These are phyloP conservation scores for Alsophila aescularia DNA, from an alignment of 2,888 invertebrate species.

Conservation along the genomic window DNA sequence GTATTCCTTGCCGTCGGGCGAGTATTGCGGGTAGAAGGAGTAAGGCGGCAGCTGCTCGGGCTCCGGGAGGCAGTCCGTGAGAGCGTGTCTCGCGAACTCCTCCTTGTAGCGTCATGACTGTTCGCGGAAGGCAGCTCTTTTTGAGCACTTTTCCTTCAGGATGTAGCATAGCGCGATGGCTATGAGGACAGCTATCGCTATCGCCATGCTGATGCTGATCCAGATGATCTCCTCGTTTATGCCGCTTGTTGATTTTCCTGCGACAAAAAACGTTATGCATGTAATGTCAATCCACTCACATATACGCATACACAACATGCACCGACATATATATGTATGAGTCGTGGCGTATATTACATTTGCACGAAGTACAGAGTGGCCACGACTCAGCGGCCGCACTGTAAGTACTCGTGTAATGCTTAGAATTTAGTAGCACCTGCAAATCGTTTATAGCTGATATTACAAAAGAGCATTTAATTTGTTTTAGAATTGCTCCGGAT, in stretches of 20 bases:
- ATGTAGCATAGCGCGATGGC: constrained; percentile 93
- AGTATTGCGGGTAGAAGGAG: constrained; percentile 76
- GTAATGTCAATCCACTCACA: neutral
- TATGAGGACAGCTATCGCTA: constrained; percentile 91
- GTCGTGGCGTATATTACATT: too few relatives aligned
- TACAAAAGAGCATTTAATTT: constrained; percentile 3
- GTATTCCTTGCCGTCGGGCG: constrained; percentile 78
- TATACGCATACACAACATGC: too few relatives aligned
- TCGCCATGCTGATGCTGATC: constrained; percentile 95
- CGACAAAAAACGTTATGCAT: constrained; percentile 21
- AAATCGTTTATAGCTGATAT: neutral
- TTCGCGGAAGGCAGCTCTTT: constrained; percentile 85
- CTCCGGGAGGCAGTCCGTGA: constrained; percentile 72
- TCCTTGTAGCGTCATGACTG: constrained; percentile 87
- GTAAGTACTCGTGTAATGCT: too few relatives aligned
- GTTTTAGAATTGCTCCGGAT: constrained; percentile 4
- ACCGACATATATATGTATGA: too few relatives aligned
- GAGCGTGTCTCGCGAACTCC: constrained; percentile 78
- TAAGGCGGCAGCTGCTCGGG: constrained; percentile 69
- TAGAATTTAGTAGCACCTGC: constrained; percentile 1
- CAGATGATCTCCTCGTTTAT: constrained; percentile 95
- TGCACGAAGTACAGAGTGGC: too few relatives aligned
- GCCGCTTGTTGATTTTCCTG: constrained; percentile 92
- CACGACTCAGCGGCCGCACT: too few relatives aligned
- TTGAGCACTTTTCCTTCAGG: constrained; percentile 91